Percentiles rank a stretch among this genome's conserved stretches.
Evolutionary conservation across 2,797 vertebrate genomes (phyloP).

Genomic region (Argentina silus): DNA sequence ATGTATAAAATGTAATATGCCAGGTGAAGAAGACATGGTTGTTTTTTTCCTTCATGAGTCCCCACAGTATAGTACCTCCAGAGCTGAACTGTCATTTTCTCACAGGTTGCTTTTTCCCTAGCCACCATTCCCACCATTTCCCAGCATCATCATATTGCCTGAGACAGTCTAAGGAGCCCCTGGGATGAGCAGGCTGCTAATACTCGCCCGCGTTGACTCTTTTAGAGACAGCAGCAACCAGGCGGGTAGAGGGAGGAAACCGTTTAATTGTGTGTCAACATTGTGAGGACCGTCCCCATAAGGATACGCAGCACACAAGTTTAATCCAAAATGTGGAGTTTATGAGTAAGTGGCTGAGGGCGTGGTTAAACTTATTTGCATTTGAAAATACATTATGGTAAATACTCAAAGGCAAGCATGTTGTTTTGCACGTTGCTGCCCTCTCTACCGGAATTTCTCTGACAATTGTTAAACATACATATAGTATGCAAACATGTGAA

Average conservation of each 20-base stretch:
- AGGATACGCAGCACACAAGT: constrained; percentile 31
- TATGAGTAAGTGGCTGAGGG: constrained; percentile 1
- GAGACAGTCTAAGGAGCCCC: constrained; percentile 34
- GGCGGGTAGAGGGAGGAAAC: constrained; percentile 41
- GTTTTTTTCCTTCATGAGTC: not conserved
- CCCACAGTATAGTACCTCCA: constrained; percentile 11
- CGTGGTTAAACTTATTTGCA: not conserved
- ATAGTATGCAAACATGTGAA: too few relatives aligned
- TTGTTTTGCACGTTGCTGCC: too few relatives aligned
- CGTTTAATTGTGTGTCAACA: constrained; percentile 61
- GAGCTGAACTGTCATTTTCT: constrained; percentile 27
- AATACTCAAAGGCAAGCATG: not conserved
- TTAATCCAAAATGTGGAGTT: constrained; percentile 2
- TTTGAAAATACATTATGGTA: not conserved
- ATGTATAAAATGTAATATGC: not conserved
- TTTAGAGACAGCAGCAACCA: constrained; percentile 24
- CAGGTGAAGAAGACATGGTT: not conserved
- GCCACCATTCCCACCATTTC: constrained; percentile 22
- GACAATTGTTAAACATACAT: too few relatives aligned
- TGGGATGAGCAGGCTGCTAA: constrained; percentile 42
- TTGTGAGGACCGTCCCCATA: constrained; percentile 22
- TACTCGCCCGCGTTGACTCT: constrained; percentile 40
- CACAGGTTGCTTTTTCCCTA: constrained; percentile 32
- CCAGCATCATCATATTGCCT: constrained; percentile 34
- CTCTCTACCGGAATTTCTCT: too few relatives aligned